These are phyloP conservation scores for Ichneumon xanthorius DNA, from an alignment of 2,888 invertebrate genomes.

Conservation along the genomic window DNA sequence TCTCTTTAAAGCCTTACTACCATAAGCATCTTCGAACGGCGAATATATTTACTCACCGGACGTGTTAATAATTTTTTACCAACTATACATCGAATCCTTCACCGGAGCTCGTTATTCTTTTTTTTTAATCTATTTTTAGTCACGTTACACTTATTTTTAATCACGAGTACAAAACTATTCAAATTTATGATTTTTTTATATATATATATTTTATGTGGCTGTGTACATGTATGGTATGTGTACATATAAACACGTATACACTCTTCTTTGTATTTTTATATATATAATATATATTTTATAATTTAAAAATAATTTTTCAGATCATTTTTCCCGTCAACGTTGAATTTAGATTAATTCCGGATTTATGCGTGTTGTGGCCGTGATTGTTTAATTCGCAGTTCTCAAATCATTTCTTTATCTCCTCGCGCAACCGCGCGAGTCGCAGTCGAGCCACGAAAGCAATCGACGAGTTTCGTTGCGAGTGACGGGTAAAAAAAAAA, in stretches of 20 bases:
- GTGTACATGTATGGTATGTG: conserved; percentile 12
- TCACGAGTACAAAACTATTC: conserved; percentile 63
- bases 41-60: conserved; percentile 27
- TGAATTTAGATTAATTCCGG: not conserved
- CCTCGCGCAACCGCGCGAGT: not conserved
- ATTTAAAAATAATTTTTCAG: conserved; percentile 1
- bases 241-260: conserved; percentile 38
- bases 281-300: not conserved
- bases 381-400: conserved; percentile 18
- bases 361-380: conserved; percentile 3
- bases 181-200: conserved; percentile 42
- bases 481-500: not conserved
- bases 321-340: not conserved
- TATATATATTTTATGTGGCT: not conserved
- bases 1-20: conserved; percentile 67
- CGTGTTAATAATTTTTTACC: conserved; percentile 33
- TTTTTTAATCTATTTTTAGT: conserved; percentile 28
- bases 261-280: not conserved
- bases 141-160: conserved; percentile 41
- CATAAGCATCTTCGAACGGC: conserved; percentile 62
- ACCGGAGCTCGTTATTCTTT: not conserved
- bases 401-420: not conserved
- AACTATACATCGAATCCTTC: conserved; percentile 24
- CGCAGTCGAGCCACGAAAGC: not conserved
- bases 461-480: conserved; percentile 16